Base-by-base conservation (phyloP, 2,113 vertebrate species). In the Chionomys nivalis region DNA sequence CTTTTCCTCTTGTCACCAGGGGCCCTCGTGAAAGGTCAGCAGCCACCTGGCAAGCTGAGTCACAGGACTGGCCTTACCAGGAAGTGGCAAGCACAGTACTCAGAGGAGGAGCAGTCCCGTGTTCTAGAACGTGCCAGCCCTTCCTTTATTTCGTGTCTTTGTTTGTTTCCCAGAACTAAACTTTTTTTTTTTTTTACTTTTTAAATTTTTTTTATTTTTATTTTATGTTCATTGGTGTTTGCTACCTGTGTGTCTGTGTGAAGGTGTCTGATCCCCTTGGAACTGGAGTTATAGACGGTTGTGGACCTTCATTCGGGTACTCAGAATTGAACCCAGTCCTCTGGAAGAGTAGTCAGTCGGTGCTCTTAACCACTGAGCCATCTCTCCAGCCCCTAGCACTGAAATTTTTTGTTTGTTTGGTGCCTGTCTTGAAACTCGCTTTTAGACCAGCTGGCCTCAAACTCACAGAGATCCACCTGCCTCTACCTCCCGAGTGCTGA, bases 31-130 rank as follows among this genome's bases (percentile, higher is more conserved):
- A 49, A 93, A 87, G 61, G 49, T 66, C 61, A 86, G 76, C 7
- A 26, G 19, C 88, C 87, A 79, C 83, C 49, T 66, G 26, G 92
- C 89, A 87, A 94, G 83, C 81, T 39, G 52, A 21, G 72, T 94
- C 94, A 78, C 13, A 13, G 47, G 66, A 75, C 81, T 28, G 24
- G 58, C 55, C 78, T 78, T 26, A 66, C 72, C 72, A 73, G 92
- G 88, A 95, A 86, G 79, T 66, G 3, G 21, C 68, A 28, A 33
- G 70, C 21, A 44, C 23, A 17, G 65, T 72, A 8, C 16, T 42
- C 47, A 17, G 39, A 58, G 23, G 55, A 39, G 39, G 28, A 52
- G 28, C 61, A 42, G 7, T 65, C 44, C 28, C 65, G 33, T 94
- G 75, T 89, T 75, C 96, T n/a, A 39, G 79, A 88, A 65, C 10